These are phyloP conservation scores for Pyralis farinalis DNA, from an alignment of 2,888 invertebrate genomes.

Conservation along the genomic window DNA sequence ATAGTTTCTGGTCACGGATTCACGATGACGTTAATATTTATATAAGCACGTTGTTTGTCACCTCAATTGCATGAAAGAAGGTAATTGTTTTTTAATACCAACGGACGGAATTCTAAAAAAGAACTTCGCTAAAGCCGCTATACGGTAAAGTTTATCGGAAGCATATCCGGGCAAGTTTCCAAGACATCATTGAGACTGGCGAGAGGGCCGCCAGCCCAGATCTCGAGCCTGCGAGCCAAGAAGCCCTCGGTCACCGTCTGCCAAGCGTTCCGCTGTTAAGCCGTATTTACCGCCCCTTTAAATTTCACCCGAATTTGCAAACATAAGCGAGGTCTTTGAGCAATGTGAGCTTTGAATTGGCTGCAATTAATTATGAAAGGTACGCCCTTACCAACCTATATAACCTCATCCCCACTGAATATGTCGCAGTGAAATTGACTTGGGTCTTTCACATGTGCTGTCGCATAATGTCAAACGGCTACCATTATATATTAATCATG, in stretches of 20 bases:
- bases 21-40: no score
- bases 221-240: slow-evolving; percentile 41
- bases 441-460: no score
- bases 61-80: no score
- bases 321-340: slow-evolving; percentile 6
- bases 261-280: slow-evolving; percentile 40
- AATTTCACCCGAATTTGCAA: slow-evolving; percentile 28
- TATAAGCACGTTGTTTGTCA: no score
- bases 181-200: slow-evolving; percentile 52
- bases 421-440: no score
- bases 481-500: no score
- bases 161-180: slow-evolving; percentile 67
- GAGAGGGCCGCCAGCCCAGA: slow-evolving; percentile 41
- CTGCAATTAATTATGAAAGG: slow-evolving; percentile 6
- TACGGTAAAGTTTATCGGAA: slow-evolving; percentile 58
- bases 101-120: slow-evolving; percentile 19
- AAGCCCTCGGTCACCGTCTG: slow-evolving; percentile 43
- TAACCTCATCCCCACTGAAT: not conserved
- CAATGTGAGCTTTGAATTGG: slow-evolving; percentile 5
- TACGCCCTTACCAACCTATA: not conserved
- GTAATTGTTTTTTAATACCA: no score
- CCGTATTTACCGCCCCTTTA: slow-evolving; percentile 18
- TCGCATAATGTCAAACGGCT: no score
- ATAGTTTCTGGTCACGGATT: no score
- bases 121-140: slow-evolving; percentile 34